Evolutionary conservation across 35 echinoderm and acorn worm species (phyloP).

Genomic region (Lytechinus variegatus): DNA sequence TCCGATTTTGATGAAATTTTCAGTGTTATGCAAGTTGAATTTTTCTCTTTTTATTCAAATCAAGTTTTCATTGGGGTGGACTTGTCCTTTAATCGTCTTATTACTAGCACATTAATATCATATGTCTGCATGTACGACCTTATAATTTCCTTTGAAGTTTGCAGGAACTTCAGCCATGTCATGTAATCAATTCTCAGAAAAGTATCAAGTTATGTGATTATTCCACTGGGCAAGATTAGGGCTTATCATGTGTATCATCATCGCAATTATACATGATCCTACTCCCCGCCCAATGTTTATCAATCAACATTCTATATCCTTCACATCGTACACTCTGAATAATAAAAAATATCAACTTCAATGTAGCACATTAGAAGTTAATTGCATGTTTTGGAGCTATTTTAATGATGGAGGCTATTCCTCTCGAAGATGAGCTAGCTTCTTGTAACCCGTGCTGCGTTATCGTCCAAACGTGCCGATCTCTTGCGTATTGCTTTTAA

Average conservation of each 20-base stretch:
- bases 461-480: neutral
- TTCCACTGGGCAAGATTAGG: neutral
- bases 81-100: too few relatives aligned
- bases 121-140: too few relatives aligned
- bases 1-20: too few relatives aligned
- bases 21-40: too few relatives aligned
- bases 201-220: neutral
- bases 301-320: neutral
- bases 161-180: too few relatives aligned
- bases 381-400: neutral
- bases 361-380: neutral
- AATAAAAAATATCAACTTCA: neutral
- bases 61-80: too few relatives aligned
- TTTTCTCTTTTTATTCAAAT: too few relatives aligned
- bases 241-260: neutral
- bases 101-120: too few relatives aligned
- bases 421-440: neutral
- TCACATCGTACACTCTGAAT: neutral
- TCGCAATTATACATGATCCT: neutral
- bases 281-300: neutral
- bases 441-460: neutral
- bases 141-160: too few relatives aligned
- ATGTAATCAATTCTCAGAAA: neutral
- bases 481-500: neutral
- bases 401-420: neutral